Conservation (phyloP, 2,797 vertebrate genomes). For the Clarias fuscus region DNA sequence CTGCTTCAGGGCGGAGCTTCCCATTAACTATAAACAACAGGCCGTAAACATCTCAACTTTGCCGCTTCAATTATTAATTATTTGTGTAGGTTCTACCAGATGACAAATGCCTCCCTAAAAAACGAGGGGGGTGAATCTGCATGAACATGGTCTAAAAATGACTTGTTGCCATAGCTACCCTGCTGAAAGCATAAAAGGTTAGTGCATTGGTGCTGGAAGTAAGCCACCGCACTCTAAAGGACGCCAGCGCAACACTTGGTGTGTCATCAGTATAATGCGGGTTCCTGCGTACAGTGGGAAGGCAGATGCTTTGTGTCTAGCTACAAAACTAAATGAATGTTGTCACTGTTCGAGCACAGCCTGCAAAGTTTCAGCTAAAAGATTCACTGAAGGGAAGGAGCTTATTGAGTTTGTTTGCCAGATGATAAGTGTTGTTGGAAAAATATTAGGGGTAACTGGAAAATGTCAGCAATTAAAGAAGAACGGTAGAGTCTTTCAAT, state of each 20-base stretch:
- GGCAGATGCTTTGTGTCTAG: slow-evolving; percentile 21
- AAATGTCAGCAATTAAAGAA: neutral
- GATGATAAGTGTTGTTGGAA: slow-evolving; percentile 29
- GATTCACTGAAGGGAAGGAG: slow-evolving; percentile 40
- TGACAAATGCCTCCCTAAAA: slow-evolving; percentile 58
- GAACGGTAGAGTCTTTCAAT: neutral
- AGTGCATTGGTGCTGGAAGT: slow-evolving; percentile 42
- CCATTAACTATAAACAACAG: neutral
- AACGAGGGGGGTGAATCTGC: slow-evolving; percentile 57
- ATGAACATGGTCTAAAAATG: slow-evolving; percentile 66
- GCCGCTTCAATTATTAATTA: neutral
- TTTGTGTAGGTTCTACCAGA: slow-evolving; percentile 39
- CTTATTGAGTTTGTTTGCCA: slow-evolving; percentile 45
- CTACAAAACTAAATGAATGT: slow-evolving; percentile 22
- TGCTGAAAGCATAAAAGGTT: slow-evolving; percentile 62
- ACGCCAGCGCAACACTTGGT: slow-evolving; percentile 28
- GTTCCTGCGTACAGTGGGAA: slow-evolving; percentile 29
- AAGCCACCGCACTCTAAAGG: slow-evolving; percentile 27
- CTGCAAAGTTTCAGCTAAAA: slow-evolving; percentile 23
- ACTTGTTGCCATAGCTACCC: slow-evolving; percentile 74
- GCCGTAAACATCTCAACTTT: neutral
- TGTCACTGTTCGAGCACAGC: slow-evolving; percentile 53
- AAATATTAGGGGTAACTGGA: neutral
- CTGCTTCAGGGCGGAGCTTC: neutral
- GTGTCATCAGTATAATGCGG: slow-evolving; percentile 25